A percentile compares a stretch with the other conserved stretches of the same genome.
Conservation (phyloP, 1,140 invertebrate genomes). For the Ceratosolen solmsi region DNA sequence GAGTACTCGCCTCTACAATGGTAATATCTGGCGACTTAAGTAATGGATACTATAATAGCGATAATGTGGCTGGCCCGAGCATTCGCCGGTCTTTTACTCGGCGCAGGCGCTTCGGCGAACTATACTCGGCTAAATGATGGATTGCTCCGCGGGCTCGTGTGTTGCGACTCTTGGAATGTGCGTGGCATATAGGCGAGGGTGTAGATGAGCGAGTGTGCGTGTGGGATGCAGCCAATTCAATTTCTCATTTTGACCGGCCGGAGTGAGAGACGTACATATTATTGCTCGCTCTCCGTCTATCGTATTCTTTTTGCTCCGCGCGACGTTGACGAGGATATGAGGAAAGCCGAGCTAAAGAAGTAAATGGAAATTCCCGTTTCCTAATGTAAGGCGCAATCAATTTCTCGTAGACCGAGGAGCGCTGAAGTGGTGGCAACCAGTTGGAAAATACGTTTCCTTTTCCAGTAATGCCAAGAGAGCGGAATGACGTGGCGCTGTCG, state of each 20-base stretch:
- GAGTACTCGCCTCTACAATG: background rate
- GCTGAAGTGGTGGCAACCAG: background rate
- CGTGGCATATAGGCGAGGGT: background rate
- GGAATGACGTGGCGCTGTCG: no score
- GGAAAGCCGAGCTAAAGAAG: conserved; percentile 17
- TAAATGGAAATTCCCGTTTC: conserved; percentile 37
- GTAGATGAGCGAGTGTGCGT: background rate
- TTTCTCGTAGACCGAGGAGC: conserved; percentile 36
- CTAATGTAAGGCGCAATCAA: conserved; percentile 42
- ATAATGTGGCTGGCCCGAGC: conserved; percentile 14
- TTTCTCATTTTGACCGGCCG: conserved; percentile 38
- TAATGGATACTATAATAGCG: conserved; percentile 41
- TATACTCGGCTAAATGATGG: conserved; percentile 64
- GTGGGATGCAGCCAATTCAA: conserved; percentile 25
- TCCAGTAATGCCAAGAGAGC: background rate
- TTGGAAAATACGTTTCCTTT: conserved; percentile 30
- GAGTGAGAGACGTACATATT: conserved; percentile 20
- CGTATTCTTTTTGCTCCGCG: background rate
- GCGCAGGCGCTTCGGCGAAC: conserved; percentile 53
- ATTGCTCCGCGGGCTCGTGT: conserved; percentile 52
- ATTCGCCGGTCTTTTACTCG: background rate
- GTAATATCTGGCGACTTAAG: conserved; percentile 34
- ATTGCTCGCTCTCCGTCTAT: conserved; percentile 10
- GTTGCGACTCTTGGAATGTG: conserved; percentile 27
- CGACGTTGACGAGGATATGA: conserved; percentile 46